Base-by-base conservation (phyloP, 1,140 invertebrate species). In the Cyclina sinensis region DNA sequence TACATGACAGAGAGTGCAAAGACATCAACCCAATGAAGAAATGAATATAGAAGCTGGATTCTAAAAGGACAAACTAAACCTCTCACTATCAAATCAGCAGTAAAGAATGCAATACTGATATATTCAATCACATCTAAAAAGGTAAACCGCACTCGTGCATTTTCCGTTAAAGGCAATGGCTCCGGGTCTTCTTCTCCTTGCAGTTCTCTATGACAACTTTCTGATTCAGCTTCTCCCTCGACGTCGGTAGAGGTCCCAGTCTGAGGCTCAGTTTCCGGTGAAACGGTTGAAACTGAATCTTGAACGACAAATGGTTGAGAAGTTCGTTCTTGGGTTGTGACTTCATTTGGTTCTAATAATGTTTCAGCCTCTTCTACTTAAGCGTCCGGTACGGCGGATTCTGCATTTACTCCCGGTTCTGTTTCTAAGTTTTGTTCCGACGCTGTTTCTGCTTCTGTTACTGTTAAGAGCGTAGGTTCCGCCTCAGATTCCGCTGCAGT, bases 321-420 rank as follows among this genome's bases (percentile, higher is more conserved):
- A 43, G 4, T 4, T 27, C 0, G 30, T 21, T 62, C 37, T 70
- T 3, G 2, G 24, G 9, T 43, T 24, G n/a, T 14, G 82, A 24
- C 30, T 74, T 21, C n/a, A 76, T 35, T 39, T 57, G 27, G 39
- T 65, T 39, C 78, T 51, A 9, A 32, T 7, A 16, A 57, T 46
- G 68, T 62, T 62, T 62, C 18, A 62, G n/a, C 57, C 5, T 68
- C 37, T 43, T 43, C 43, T 43, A 43, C 43, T 43, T 43, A 4
- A 43, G 5, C 14, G 4, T 43, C 43, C 14, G 43, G 43, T 43
- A 43, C 43, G n/a, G 90, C 70, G 95, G 96, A 90, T 90, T 92
- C 11, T 91, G 91, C 35, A 81, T n/a, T 43, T 94, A 90, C 16
- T 93, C 82, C 54, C 94, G 32, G 27, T 54, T 74, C 46, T 94